Conservation (phyloP, 2,888 invertebrate genomes). For the Alcis repandata region DNA sequence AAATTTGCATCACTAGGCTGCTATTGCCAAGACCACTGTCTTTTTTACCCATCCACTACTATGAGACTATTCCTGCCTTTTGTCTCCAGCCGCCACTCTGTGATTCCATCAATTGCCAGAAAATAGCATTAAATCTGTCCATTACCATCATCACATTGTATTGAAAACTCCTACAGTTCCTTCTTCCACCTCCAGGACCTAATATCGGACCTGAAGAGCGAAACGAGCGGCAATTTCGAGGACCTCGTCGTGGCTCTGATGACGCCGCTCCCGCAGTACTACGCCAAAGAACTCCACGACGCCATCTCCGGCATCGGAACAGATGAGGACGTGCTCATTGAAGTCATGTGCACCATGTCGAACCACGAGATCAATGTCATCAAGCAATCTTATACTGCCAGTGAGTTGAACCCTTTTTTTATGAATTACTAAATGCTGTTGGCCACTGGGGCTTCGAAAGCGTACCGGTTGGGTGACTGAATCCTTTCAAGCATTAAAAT, state of each 20-base stretch:
- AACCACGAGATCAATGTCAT: constrained; percentile 94
- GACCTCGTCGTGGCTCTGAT: constrained; percentile 93
- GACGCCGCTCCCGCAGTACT: constrained; percentile 94
- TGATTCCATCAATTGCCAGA: no score
- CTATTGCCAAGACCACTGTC: no score
- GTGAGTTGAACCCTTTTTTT: constrained; percentile 85
- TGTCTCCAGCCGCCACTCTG: no score
- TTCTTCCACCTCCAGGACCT: constrained; percentile 84
- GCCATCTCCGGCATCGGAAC: constrained; percentile 95
- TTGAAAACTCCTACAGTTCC: neutral
- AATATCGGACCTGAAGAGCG: constrained; percentile 94
- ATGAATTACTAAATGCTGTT: no score
- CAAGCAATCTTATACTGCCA: constrained; percentile 90
- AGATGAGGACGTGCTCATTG: constrained; percentile 94
- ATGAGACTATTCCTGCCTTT: no score
- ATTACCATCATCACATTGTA: no score
- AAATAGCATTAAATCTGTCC: no score
- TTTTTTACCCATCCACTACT: no score
- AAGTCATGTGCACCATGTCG: constrained; percentile 94
- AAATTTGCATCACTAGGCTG: no score
- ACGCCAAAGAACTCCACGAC: constrained; percentile 93
- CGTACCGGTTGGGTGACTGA: no score
- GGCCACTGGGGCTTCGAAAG: no score
- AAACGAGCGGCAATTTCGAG: constrained; percentile 95
- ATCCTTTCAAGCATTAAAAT: no score